phyloP scores from a whole-genome alignment of 2,888 invertebrate species.

The Ophioninae sp. region DNA sequence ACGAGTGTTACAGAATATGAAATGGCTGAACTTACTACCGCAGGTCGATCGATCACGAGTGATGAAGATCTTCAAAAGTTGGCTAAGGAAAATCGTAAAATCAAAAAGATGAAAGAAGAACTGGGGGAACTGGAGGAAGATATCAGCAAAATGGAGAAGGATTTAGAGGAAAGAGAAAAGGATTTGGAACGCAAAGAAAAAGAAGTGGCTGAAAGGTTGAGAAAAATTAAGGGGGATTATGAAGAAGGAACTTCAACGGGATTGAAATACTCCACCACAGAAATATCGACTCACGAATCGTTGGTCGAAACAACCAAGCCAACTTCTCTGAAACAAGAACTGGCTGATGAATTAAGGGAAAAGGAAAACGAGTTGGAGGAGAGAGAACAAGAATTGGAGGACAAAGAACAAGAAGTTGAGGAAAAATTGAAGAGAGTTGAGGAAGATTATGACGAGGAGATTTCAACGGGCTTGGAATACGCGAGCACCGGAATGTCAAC shows the following conservation, averaged over 20 bases:
- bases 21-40: too few relatives aligned
- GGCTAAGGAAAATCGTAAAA: conserved; percentile 34
- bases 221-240: conserved; percentile 24
- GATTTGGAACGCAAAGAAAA: conserved; percentile 48
- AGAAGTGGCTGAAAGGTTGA: conserved; percentile 28
- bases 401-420: conserved; percentile 41
- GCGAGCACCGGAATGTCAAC: conserved; percentile 10
- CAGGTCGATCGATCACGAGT: too few relatives aligned
- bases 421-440: conserved; percentile 23
- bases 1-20: too few relatives aligned
- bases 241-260: conserved; percentile 3
- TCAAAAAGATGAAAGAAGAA: conserved; percentile 58
- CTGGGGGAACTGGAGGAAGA: conserved; percentile 57
- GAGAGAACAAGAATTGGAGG: conserved; percentile 53
- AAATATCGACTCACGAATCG: conserved; percentile 20
- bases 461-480: neutral
- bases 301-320: neutral
- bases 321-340: conserved; percentile 47
- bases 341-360: conserved; percentile 48
- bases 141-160: conserved; percentile 43
- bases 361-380: conserved; percentile 58
- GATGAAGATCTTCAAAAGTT: conserved; percentile 33
- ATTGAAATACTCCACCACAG: neutral
- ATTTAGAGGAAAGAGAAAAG: conserved; percentile 60
- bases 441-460: conserved; percentile 21